Evolutionary conservation across 2,797 vertebrate genomes (phyloP), one percentile per base, ranked within the genome.

Genomic region (Morelia viridis): DNA sequence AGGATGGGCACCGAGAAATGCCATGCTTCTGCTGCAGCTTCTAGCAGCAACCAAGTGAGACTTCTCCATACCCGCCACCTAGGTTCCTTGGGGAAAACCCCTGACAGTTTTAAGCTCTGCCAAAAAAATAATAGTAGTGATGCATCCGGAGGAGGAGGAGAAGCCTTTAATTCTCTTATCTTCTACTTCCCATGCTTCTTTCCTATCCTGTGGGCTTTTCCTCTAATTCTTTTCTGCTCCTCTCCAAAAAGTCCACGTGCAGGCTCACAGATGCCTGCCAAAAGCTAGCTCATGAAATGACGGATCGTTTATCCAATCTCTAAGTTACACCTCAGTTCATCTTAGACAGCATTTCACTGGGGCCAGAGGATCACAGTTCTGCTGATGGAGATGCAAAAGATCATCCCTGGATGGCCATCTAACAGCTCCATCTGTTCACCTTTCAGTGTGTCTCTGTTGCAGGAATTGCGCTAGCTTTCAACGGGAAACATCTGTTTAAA

Each of bases 401-500:
- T 58, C 86, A 90, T 15, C 26, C 58, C 17, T 89, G 58, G 94
- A 95, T 96, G 94, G 95, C 95, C 95, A 17, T 87, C 93, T 89
- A 94, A 91, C 91, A 93, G 92, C 90, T 87, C 91, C 60, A 57
- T 93, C 94, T 89, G 83, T 93, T 95, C 93, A 0, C 0, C 41
- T 84, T 94, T 94, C 85, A 90, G 57, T 76, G 93, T 94, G 93
- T 93, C 90, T 94, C 95, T 94, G 95, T 96, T 94, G 96, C 94
- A 95, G 95, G 95, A 95, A 94, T 93, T 93, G 93, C 94, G 94
- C 96, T 95, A 96, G 96, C 96, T 96, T 95, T 94, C 96, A 96
- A 96, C 91, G 93, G 41, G 91, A 95, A 94, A 96, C 96, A 96
- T 96, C 96, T 97, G 96, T 95, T 96, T 96, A 95, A 96, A 95